phyloP scores from a whole-genome alignment of 37 sponge, comb jelly and placozoan species.

The Corticium candelabrum region DNA sequence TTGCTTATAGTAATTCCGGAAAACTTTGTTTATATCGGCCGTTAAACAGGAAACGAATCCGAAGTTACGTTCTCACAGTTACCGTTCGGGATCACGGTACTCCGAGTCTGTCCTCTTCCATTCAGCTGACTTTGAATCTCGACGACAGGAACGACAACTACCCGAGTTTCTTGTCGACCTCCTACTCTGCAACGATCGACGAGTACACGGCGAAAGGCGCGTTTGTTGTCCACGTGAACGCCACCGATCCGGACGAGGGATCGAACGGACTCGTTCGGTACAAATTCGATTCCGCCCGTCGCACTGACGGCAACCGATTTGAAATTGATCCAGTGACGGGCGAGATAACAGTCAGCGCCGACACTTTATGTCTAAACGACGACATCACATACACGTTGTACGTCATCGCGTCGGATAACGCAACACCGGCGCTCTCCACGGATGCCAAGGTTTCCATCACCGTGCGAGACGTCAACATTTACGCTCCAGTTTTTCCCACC shows the following conservation, averaged over 20 bases:
- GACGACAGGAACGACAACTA: constrained; percentile 1
- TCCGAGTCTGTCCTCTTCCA: not conserved
- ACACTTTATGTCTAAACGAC: not conserved
- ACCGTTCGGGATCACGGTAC: not conserved
- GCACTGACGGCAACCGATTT: not conserved
- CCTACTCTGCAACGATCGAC: not conserved
- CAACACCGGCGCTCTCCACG: not conserved
- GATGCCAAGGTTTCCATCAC: not conserved
- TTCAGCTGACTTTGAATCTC: not conserved
- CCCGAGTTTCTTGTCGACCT: not conserved
- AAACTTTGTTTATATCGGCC: not conserved
- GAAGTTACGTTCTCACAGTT: not conserved
- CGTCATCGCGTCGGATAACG: not conserved
- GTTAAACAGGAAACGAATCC: not conserved
- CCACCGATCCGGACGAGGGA: not conserved
- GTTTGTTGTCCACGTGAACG: not conserved
- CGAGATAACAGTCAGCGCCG: not conserved
- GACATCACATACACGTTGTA: not conserved
- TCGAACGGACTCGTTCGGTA: not conserved
- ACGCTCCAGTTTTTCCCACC: not conserved
- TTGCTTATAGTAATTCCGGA: not conserved
- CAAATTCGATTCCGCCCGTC: not conserved
- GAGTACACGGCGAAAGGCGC: not conserved
- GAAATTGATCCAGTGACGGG: not conserved
- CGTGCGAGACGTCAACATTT: not conserved